Percentiles rank a stretch among this genome's conserved stretches.
These are phyloP conservation scores for Drosophila ironensis DNA, from an alignment of 1,140 invertebrate genomes.

Conservation along the genomic window DNA sequence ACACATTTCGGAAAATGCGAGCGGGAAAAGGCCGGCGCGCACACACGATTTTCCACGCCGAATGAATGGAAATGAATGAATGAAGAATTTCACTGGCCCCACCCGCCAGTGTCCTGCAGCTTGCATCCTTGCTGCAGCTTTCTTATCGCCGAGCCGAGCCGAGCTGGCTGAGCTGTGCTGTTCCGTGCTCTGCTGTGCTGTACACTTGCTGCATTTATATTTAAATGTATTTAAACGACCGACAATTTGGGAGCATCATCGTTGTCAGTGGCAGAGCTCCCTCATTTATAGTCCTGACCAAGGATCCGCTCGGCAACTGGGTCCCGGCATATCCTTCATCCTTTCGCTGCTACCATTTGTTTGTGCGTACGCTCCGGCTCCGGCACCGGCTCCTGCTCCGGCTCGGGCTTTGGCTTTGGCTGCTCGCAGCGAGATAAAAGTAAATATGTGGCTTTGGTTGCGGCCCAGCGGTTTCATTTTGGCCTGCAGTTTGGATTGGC, in stretches of 20 bases:
- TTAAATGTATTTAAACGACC: slow-evolving; percentile 81
- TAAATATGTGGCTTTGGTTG: slow-evolving; percentile 77
- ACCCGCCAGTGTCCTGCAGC: not conserved
- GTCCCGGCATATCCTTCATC: no score
- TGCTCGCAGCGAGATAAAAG: slow-evolving; percentile 68
- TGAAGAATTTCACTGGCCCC: slow-evolving; percentile 69
- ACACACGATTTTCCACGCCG: slow-evolving; percentile 50
- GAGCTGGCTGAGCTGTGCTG: no score
- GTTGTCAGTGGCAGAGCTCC: slow-evolving; percentile 45
- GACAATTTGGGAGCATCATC: slow-evolving; percentile 76
- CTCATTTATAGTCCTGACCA: slow-evolving; percentile 64
- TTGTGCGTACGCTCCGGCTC: slow-evolving; percentile 38
- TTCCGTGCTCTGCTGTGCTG: slow-evolving; percentile 24
- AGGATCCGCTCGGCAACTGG: no score
- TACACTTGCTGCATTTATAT: slow-evolving; percentile 76
- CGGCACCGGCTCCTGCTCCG: slow-evolving; percentile 33
- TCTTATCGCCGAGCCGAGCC: slow-evolving; percentile 67
- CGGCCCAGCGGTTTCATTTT: slow-evolving; percentile 58
- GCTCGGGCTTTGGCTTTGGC: slow-evolving; percentile 36
- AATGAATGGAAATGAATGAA: slow-evolving; percentile 70
- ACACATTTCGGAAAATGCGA: not conserved
- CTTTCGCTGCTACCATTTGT: slow-evolving; percentile 37
- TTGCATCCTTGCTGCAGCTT: slow-evolving; percentile 43
- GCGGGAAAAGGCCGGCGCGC: not conserved
- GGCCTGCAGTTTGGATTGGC: slow-evolving; percentile 4